Evolutionary conservation across 2,113 vertebrate species (phyloP).

Genomic region (Collichthys lucidus): DNA sequence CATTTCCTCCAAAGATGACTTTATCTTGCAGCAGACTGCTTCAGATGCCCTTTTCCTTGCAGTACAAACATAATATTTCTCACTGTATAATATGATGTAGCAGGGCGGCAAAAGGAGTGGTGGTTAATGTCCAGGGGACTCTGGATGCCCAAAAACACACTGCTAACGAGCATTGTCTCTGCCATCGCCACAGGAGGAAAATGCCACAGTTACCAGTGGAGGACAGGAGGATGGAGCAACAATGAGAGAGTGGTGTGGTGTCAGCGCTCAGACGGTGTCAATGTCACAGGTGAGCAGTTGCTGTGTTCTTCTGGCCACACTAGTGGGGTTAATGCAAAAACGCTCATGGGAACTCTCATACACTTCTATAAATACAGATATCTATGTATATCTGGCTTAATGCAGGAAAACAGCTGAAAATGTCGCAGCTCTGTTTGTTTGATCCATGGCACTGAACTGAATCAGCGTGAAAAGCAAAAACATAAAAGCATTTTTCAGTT

Average conservation of each 20-base stretch:
- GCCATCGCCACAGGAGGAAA: constrained; percentile 87
- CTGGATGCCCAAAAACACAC: constrained; percentile 35
- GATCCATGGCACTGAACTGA: constrained; percentile 18
- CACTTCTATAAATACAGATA: constrained; percentile 18
- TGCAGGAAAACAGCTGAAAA: constrained; percentile 18
- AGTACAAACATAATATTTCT: constrained; percentile 28
- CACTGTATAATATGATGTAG: constrained; percentile 18
- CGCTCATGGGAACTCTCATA: neutral
- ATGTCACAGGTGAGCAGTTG: constrained; percentile 91
- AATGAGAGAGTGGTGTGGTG: constrained; percentile 95
- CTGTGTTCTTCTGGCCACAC: constrained; percentile 16
- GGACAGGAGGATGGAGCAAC: constrained; percentile 90
- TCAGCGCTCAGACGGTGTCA: constrained; percentile 94
- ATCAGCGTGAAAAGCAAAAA: constrained; percentile 12
- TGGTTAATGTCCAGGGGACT: constrained; percentile 45
- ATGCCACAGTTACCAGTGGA: constrained; percentile 94
- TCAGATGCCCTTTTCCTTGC: constrained; percentile 2
- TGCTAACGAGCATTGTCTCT: constrained; percentile 62
- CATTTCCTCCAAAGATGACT: constrained; percentile 32
- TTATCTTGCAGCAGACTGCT: constrained; percentile 12
- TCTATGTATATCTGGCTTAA: constrained; percentile 13
- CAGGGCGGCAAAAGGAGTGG: neutral
- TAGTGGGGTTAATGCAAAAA: neutral
- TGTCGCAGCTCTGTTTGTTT: constrained; percentile 45
- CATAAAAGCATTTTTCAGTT: constrained; percentile 35